A percentile compares a stretch with the other conserved stretches of the same genome.
Conservation (phyloP, 2,797 vertebrate species). For the Borostomias antarcticus region DNA sequence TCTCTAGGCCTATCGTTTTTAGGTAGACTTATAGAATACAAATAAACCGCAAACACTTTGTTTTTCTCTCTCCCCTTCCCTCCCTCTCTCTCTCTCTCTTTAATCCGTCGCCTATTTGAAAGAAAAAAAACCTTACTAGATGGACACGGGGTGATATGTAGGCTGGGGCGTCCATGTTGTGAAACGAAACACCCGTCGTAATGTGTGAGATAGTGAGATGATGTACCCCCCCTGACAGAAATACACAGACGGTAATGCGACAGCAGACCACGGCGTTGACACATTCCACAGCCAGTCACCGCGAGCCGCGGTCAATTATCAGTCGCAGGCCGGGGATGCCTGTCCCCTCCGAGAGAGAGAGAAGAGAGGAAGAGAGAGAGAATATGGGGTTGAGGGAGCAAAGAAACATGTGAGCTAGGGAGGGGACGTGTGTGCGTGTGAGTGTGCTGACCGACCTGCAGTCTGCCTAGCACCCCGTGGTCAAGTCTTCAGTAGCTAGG, state of each 20-base stretch:
- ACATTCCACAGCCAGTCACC: slow-evolving; percentile 53
- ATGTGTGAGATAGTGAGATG: slow-evolving; percentile 36
- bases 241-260: slow-evolving; percentile 70
- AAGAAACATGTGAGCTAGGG: slow-evolving; percentile 3
- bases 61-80: too few relatives aligned
- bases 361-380: slow-evolving; percentile 1
- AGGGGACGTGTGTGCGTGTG: background rate
- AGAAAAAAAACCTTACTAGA: too few relatives aligned
- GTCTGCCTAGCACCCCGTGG: slow-evolving; percentile 27
- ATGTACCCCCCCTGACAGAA: slow-evolving; percentile 56
- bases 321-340: slow-evolving; percentile 67
- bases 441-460: slow-evolving; percentile 34
- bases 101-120: too few relatives aligned
- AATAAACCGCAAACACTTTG: too few relatives aligned
- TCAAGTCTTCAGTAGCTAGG: slow-evolving; percentile 24
- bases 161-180: slow-evolving; percentile 35
- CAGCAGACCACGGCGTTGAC: slow-evolving; percentile 61
- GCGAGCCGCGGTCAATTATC: slow-evolving; percentile 66
- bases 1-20: too few relatives aligned
- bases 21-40: too few relatives aligned
- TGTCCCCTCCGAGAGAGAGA: slow-evolving; percentile 40
- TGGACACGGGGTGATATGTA: too few relatives aligned
- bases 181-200: slow-evolving; percentile 26
- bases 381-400: background rate
- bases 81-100: too few relatives aligned